phyloP scores from a whole-genome alignment of 2,113 vertebrate genomes.

The Gymnocephalus cernua region DNA sequence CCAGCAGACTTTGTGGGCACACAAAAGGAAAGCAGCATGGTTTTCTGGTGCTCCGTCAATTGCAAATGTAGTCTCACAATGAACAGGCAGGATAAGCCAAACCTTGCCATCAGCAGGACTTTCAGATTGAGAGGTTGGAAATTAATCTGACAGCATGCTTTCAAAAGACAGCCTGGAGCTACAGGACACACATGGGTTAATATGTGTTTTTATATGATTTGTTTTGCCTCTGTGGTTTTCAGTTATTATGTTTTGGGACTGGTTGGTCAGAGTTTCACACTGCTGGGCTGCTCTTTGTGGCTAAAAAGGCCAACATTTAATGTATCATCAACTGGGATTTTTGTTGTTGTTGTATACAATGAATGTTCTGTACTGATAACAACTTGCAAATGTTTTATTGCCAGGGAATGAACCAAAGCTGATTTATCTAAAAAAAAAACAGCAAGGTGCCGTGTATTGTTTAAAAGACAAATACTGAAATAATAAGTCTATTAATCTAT shows the following conservation, averaged over 20 bases:
- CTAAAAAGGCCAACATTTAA: constrained; percentile 53
- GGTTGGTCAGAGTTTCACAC: constrained; percentile 63
- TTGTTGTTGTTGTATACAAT: constrained; percentile 14
- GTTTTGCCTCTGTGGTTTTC: constrained; percentile 55
- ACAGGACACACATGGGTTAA: constrained; percentile 73
- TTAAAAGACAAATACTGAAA: neutral
- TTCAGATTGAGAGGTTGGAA: constrained; percentile 78
- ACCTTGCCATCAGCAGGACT: constrained; percentile 73
- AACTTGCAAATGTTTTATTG: constrained; percentile 1
- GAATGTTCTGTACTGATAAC: constrained; percentile 11
- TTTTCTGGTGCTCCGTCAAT: constrained; percentile 68
- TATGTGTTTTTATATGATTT: constrained; percentile 68
- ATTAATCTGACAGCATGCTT: constrained; percentile 79
- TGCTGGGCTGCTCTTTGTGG: constrained; percentile 53
- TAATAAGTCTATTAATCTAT: neutral
- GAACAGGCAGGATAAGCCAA: constrained; percentile 65
- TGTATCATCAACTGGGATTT: constrained; percentile 21
- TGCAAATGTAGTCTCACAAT: constrained; percentile 73
- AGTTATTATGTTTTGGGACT: constrained; percentile 68
- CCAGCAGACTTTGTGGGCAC: constrained; percentile 59
- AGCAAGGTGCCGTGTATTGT: neutral
- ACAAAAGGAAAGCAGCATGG: constrained; percentile 73
- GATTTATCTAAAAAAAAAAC: constrained; percentile 13
- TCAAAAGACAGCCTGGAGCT: constrained; percentile 73
- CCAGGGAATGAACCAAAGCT: neutral